A percentile compares a stretch with the other conserved stretches of the same genome.
These are phyloP conservation scores for Drosophila pruinosa DNA, from an alignment of 1,140 invertebrate species.

Conservation along the genomic window DNA sequence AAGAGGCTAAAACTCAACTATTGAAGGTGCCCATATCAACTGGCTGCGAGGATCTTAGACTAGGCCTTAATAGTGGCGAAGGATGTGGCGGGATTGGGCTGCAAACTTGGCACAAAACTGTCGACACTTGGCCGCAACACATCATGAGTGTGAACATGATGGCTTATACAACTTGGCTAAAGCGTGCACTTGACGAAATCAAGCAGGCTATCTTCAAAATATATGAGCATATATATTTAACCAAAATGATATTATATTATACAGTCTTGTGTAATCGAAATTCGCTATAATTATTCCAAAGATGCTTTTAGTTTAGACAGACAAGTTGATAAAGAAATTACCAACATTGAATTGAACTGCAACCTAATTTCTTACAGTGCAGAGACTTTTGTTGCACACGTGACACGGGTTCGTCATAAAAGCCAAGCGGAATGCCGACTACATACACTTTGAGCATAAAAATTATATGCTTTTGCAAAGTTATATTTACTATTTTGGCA, in stretches of 20 bases:
- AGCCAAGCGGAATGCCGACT: not conserved
- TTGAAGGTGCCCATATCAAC: conserved; percentile 1
- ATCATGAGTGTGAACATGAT: conserved; percentile 53
- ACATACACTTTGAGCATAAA: conserved; percentile 1
- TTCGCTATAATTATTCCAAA: too few relatives aligned
- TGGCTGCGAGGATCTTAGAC: not conserved
- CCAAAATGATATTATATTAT: too few relatives aligned
- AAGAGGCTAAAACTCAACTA: not conserved
- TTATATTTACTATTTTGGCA: not conserved
- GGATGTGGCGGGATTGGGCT: not conserved
- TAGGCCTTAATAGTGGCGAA: conserved; percentile 18
- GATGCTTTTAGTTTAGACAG: too few relatives aligned
- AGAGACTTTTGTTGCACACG: not conserved
- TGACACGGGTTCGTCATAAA: conserved; percentile 47
- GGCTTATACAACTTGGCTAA: conserved; percentile 33
- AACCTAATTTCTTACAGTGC: conserved; percentile 11
- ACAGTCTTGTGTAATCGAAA: too few relatives aligned
- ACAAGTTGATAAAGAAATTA: not conserved
- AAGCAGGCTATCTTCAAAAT: not conserved
- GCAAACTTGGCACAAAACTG: conserved; percentile 50
- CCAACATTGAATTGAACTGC: too few relatives aligned
- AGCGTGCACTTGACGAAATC: conserved; percentile 13
- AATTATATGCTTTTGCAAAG: not conserved
- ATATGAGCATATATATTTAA: too few relatives aligned
- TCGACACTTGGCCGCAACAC: conserved; percentile 71